Evolutionary conservation across 2,888 invertebrate species (phyloP), one percentile per base, ranked within the genome.

Genomic region (Stenotaenia linearis): DNA sequence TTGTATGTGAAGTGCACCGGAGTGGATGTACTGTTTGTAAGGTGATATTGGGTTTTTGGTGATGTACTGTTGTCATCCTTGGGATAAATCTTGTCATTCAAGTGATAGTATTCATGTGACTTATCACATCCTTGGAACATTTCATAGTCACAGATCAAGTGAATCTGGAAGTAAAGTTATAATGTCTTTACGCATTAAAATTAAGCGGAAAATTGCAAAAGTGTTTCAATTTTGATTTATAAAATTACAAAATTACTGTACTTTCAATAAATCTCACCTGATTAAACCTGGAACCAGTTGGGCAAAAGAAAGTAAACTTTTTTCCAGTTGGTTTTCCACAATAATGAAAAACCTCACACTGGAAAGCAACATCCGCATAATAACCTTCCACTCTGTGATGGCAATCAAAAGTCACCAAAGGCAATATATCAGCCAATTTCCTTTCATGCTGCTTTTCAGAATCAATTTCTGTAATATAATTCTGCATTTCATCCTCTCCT

Each of bases 121-220:
- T 61, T 28, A 56, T 61, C 78, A 30, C 78, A 78, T 7, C 56
- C 78, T 78, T 78, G 78, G 12, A 56, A 78, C 30, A 28, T 50
- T 21, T 50, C 78, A 56, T 78, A 78, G 18, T 78, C 78, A 18
- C 78, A 78, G n/a, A 78, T 78, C 78, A 50, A 6, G 23, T 78
- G 78, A 6, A 78, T 78, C 78, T 78, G 61, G 3, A 77, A 37
- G 18, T 28, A 10, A 6, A 77, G 15, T 23, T 1, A 77, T 45
- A 77, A n/a, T n/a, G n/a, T n/a, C n/a, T n/a, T n/a, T n/a, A n/a
- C n/a, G n/a, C n/a, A 30, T 5, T 32, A n/a, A 7, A 77, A 9
- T 18, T 77, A 4, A 10, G 10, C 1, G 28, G 15, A 45, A 45
- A 10, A n/a, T 45, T 45, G 5, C 12, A 45, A 21, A 74, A 18